Evolutionary conservation across 2,797 vertebrate genomes (phyloP), one percentile per base, ranked within the genome.

Genomic region (Leontocebus nigricollis): DNA sequence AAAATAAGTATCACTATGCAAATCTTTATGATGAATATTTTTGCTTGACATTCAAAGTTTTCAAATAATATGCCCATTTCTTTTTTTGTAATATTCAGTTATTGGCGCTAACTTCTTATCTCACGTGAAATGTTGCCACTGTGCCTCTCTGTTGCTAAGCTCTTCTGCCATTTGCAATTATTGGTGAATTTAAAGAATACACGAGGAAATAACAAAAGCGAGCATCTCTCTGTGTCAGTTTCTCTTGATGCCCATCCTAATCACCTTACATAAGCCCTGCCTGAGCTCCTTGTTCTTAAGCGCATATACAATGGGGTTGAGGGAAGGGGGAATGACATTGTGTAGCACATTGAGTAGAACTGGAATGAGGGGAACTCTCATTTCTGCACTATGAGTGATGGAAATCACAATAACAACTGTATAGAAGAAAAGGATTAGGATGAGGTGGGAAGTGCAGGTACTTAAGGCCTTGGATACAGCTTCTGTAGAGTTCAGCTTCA

Each of bases 401-500:
- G 96, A 97, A 13, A 97, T 41, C 36, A 97, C 80, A 22, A 98
- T 30, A 1, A 97, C 64, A 8, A 88, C 89, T 2, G 93, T 96
- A 22, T 98, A 98, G 79, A 96, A 95, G n/a, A 96, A 70, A 2
- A 97, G 1, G 4, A 96, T 97, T 24, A 97, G 64, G 0, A 87
- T 80, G 55, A 95, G 86, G 46, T 97, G 96, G 7, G 96, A 89
- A 2, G 77, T 94, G 3, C 94, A 98, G 22, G 96, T 98, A 52
- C 61, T 93, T 15, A 97, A 24, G 4, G 94, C 92, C n/a, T 98
- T 97, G 15, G 87, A 94, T 11, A 88, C 59, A 24, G 73, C 88
- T 84, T 97, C 96, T 85, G 59, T 84, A 6, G 84, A 93, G 1
- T 88, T 88, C 8, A 95, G 19, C 13, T 88, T 97, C 9, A 98